A percentile compares a stretch with the other conserved stretches of the same genome.
These are phyloP conservation scores for Phataginus tetradactyla DNA, from an alignment of 2,797 vertebrate species.

Conservation along the genomic window DNA sequence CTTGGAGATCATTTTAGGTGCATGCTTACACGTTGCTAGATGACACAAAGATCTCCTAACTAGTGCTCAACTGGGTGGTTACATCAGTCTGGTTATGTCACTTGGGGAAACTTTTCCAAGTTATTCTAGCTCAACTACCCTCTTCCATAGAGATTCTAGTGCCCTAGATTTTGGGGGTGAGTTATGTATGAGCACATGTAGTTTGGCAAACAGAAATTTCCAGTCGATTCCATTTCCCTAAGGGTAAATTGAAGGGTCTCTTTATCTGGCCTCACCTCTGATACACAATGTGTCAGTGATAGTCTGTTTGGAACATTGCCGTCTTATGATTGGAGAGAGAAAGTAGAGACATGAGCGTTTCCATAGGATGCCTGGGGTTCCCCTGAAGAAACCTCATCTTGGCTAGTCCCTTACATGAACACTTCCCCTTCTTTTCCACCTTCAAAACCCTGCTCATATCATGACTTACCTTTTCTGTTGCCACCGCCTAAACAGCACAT, in stretches of 20 bases:
- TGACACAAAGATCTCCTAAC: background rate
- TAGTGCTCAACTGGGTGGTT: background rate
- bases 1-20: background rate
- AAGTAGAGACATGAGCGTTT: background rate
- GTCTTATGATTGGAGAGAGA: background rate
- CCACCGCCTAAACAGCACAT: background rate
- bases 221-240: background rate
- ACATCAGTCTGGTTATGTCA: background rate
- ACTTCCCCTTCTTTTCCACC: background rate
- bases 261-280: background rate
- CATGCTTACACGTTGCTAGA: background rate
- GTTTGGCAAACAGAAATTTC: background rate
- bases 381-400: background rate
- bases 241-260: background rate
- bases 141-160: background rate
- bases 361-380: background rate
- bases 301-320: background rate
- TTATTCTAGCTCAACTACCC: background rate
- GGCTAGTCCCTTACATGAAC: background rate
- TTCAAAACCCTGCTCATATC: background rate
- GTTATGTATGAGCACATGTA: background rate
- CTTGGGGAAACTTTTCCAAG: background rate
- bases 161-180: background rate
- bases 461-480: background rate
- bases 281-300: background rate